Base-by-base conservation (phyloP, 35 echinoderm and acorn worm species). In the Patiria miniata region DNA sequence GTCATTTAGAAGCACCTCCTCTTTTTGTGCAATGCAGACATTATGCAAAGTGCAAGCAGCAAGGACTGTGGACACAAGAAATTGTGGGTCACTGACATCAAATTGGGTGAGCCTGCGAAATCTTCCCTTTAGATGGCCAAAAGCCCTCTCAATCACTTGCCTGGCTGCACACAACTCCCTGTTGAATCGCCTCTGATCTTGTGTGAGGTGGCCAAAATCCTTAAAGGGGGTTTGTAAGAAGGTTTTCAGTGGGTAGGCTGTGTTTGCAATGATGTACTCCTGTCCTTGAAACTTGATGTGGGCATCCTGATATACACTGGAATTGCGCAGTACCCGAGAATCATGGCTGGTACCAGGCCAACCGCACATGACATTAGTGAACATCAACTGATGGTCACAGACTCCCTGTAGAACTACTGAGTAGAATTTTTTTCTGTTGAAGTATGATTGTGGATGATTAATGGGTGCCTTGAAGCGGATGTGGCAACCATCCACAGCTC, bases 211-310 rank as follows among this genome's bases (percentile, higher is more conserved):
- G 8, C 78, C 87, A 89, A 52, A 26, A 59, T 81, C 53, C 39
- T 53, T 89, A 40, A 89, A 89, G n/a, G 87, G 78, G 51, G 78
- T 81, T 36, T 58, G 79, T 2, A 89, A n/a, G 40, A 82, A 89
- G 30, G 51, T 39, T 50, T 37, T 39, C 40, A 89, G 78, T 7
- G 87, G 87, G 42, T 89, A 89, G 12, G 87, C 87, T 61, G 44
- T 61, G 56, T 89, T 56, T 5, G 78, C 87, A 81, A 89, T 39
- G 21, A 89, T 59, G 30, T 89, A 81, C 58, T 80, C 56, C 33
- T 79, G 37, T 28, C 56, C 40, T 40, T 15, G 87, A 28, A 81
- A 73, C 58, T 40, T 89, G 0, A 81, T 58, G 55, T 39, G 23
- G 26, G 37, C n/a, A 9, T 26, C 37, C 36, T 39, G 51, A 32